A percentile compares a stretch with the other conserved stretches of the same genome.
Evolutionary conservation across 2,113 vertebrate genomes (phyloP).

Genomic region (Siphamia tubifer): DNA sequence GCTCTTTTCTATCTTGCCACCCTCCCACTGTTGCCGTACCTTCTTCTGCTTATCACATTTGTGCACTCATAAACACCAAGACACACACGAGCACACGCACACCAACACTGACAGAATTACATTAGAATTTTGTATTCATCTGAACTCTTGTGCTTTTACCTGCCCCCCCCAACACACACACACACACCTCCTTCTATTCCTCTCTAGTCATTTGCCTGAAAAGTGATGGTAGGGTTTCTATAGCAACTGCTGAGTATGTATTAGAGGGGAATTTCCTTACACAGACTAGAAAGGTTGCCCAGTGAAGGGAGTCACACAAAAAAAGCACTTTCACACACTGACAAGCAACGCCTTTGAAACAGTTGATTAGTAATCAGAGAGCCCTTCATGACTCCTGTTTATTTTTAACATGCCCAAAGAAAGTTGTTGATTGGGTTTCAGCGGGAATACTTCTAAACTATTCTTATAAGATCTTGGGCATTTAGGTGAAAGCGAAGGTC

Average conservation of each 20-base stretch:
- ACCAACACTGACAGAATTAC: not conserved
- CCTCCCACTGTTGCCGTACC: conserved; percentile 1
- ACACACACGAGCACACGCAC: not conserved
- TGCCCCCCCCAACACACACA: no score
- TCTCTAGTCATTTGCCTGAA: conserved; percentile 15
- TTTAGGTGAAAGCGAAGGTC: not conserved
- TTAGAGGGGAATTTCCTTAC: conserved; percentile 63
- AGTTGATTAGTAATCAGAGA: conserved; percentile 57
- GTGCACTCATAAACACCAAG: conserved; percentile 16
- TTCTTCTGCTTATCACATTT: conserved; percentile 42
- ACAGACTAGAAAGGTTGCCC: conserved; percentile 27
- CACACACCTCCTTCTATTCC: not conserved
- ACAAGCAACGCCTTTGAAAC: not conserved
- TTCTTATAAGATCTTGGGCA: conserved; percentile 3
- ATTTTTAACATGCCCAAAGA: conserved; percentile 25
- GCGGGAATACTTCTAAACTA: not conserved
- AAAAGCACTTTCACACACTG: not conserved
- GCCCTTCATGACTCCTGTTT: conserved; percentile 30
- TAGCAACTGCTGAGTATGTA: conserved; percentile 54
- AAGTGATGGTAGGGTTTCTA: conserved; percentile 68
- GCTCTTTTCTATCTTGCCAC: conserved; percentile 5
- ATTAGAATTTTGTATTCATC: conserved; percentile 47
- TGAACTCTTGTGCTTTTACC: conserved; percentile 28
- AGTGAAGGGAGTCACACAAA: conserved; percentile 10
- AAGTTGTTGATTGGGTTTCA: conserved; percentile 42